These are phyloP conservation scores for Hemibates koningsi DNA, from an alignment of 2,113 vertebrate species.

Conservation along the genomic window DNA sequence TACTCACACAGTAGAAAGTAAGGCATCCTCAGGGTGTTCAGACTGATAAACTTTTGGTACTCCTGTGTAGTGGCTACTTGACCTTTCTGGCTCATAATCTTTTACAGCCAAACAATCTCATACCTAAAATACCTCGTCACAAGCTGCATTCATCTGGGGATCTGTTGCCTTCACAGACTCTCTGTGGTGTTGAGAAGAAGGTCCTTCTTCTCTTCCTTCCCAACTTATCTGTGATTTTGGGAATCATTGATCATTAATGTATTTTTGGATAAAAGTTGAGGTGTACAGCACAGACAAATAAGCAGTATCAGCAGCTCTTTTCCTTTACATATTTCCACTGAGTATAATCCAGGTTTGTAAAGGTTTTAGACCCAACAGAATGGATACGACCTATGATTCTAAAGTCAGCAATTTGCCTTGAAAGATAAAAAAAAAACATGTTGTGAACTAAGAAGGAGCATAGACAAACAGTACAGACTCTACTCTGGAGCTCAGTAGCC, in stretches of 20 bases:
- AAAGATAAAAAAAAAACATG: neutral
- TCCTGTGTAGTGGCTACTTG: neutral
- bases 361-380: neutral
- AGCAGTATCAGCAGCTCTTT: neutral
- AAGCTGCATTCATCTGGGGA: neutral
- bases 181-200: neutral
- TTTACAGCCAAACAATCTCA: neutral
- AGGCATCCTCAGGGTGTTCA: neutral
- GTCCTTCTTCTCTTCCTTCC: neutral
- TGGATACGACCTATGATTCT: neutral
- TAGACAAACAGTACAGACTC: neutral
- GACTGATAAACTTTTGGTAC: neutral
- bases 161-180: neutral
- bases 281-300: neutral
- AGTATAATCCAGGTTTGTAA: neutral
- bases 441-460: neutral
- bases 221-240: neutral
- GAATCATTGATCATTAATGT: neutral
- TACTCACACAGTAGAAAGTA: neutral
- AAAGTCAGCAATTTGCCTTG: neutral
- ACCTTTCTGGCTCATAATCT: neutral
- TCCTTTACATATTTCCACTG: neutral
- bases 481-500: constrained; percentile 2
- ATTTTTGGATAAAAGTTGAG: neutral
- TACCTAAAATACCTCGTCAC: neutral